Conservation (phyloP, 2,797 vertebrate genomes). For the Discoglossus pictus region DNA sequence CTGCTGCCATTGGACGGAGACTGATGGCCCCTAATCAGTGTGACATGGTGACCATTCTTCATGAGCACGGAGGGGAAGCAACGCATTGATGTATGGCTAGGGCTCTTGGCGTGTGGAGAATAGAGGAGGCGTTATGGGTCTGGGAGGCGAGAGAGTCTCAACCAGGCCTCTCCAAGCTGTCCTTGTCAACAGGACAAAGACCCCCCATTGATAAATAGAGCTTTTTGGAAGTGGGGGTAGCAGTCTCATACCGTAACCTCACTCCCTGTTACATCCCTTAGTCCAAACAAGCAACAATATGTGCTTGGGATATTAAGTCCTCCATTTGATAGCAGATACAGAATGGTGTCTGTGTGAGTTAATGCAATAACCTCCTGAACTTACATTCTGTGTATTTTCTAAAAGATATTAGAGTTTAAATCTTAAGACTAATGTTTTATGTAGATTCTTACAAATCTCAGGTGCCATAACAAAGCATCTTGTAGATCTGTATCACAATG, state of each 20-base stretch:
- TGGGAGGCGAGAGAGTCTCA: conserved; percentile 34
- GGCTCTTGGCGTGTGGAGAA: conserved; percentile 50
- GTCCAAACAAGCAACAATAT: conserved; percentile 33
- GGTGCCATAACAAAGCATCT: no score
- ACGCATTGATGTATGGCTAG: conserved; percentile 54
- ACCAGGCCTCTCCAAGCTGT: conserved; percentile 51
- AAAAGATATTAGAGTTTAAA: no score
- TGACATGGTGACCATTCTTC: conserved; percentile 50
- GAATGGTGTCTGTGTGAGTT: not conserved
- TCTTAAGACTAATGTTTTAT: not conserved
- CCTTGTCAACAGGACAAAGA: conserved; percentile 45
- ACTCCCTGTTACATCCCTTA: conserved; percentile 10
- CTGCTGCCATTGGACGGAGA: conserved; percentile 40
- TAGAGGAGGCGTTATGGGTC: conserved; percentile 50
- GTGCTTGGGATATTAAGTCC: conserved; percentile 21
- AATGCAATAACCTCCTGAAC: not conserved
- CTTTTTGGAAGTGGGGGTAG: conserved; percentile 48
- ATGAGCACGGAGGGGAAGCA: conserved; percentile 41
- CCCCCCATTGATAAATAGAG: conserved; percentile 48
- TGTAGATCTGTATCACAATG: no score
- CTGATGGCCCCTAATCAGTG: conserved; percentile 53
- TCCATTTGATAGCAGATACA: conserved; percentile 17
- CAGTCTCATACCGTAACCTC: conserved; percentile 31
- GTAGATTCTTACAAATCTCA: no score
- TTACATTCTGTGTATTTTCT: no score